Evolutionary conservation across 2,888 invertebrate species (phyloP), one percentile per base, ranked within the genome.

Genomic region (Argynnis bischoffii): DNA sequence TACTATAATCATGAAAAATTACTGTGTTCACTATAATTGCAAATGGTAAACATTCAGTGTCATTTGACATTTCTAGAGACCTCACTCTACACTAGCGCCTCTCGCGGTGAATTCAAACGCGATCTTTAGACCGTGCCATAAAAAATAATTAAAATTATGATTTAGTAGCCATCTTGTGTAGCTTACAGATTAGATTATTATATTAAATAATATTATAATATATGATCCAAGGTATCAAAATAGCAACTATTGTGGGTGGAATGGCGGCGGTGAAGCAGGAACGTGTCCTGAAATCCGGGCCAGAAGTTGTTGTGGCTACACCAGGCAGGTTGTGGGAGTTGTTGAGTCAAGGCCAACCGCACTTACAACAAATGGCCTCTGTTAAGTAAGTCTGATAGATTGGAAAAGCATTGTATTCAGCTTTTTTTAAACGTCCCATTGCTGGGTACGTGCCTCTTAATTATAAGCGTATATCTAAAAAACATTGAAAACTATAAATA

Each of bases 281-380:
- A 84, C 93, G 99, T 69, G 89, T 99, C 63, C 92, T 99, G 16
- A 94, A 92, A 2, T 94, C 94, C 69, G 94, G 95, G 31, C 99
- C 99, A 0, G 98, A 99, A 86, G 96, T 99, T 71, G 96, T 99
- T 1, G 98, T 99, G 48, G 99, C 98, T 1, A 99, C 99, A 0
- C 99, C 99, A 0, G 99, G 99, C 0, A 93, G 99, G 14, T 93
- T 99, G 41, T 99, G 99, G 99, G 98, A 99, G 88, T 93, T 99
- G 15, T 93, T 98, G 54, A 93, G 95, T 71, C 94, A 96, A 80
- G 98, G 96, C 0, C 95, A 97, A 80, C 87, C 93, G 6, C 97
- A 97, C 89, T 89, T 98, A 46, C 94, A 94, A 71, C 95, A 96
- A 81, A 83, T 98, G 16, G 90, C 95, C 71, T 91, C 94, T 63